These are phyloP conservation scores for Crotalus viridis DNA, from an alignment of 2,113 vertebrate species.

Conservation along the genomic window DNA sequence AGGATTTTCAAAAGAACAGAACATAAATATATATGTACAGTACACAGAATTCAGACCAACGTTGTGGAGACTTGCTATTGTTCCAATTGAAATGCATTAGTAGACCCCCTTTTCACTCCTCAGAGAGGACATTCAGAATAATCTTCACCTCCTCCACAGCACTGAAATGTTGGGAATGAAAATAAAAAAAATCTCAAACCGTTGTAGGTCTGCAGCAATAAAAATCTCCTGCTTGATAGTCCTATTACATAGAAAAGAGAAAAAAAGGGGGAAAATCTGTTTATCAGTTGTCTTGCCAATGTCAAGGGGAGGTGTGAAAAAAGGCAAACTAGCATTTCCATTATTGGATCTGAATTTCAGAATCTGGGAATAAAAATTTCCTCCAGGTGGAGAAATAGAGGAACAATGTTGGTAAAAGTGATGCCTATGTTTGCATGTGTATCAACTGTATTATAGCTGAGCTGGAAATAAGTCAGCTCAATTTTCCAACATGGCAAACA, in stretches of 20 bases:
- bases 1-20: neutral
- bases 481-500: neutral
- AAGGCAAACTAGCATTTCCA: neutral
- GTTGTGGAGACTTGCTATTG: neutral
- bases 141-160: neutral
- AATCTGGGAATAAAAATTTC: neutral
- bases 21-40: neutral
- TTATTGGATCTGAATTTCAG: neutral
- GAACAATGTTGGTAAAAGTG: neutral
- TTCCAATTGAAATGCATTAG: neutral
- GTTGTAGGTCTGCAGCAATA: neutral
- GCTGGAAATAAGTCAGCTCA: neutral
- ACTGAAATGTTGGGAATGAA: neutral
- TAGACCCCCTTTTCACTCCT: neutral
- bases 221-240: neutral
- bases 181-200: neutral
- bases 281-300: neutral
- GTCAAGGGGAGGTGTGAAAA: neutral
- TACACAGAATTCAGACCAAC: neutral
- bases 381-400: neutral
- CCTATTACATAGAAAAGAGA: neutral
- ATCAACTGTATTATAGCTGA: neutral
- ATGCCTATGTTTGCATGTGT: neutral
- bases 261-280: neutral
- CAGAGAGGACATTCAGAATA: neutral